Evolutionary conservation across 2,797 vertebrate genomes (phyloP).

Genomic region (Cuculus canorus): DNA sequence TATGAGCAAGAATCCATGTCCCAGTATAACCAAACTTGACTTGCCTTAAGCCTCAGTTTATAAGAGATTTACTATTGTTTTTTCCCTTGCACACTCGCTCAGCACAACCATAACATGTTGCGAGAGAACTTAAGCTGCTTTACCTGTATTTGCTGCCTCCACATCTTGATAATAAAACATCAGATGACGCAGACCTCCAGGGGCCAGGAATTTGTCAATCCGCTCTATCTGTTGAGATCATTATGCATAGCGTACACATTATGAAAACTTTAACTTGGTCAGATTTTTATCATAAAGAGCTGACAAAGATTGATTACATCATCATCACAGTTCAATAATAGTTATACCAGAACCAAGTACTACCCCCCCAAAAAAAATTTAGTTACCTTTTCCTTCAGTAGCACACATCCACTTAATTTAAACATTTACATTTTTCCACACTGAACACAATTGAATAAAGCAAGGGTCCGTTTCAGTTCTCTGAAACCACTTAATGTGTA

Average conservation of each 20-base stretch:
- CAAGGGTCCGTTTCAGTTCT: background rate
- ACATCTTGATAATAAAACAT: slow-evolving; percentile 92
- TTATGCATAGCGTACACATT: background rate
- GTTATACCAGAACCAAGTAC: background rate
- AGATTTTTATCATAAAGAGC: background rate
- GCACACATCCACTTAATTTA: background rate
- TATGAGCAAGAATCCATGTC: background rate
- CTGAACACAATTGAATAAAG: background rate
- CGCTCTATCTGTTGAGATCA: slow-evolving; percentile 83
- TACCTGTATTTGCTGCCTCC: slow-evolving; percentile 84
- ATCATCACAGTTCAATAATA: background rate
- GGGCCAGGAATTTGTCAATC: slow-evolving; percentile 88
- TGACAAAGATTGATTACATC: background rate
- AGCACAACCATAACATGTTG: background rate
- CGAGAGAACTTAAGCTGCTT: background rate
- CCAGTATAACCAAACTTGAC: background rate
- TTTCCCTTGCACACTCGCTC: background rate
- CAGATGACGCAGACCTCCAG: slow-evolving; percentile 84
- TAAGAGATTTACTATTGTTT: background rate
- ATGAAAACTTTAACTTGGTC: background rate
- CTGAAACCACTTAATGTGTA: background rate
- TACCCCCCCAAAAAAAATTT: background rate
- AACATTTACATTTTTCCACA: background rate
- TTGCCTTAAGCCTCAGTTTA: background rate
- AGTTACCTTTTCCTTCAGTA: background rate